A percentile compares a stretch with the other conserved stretches of the same genome.
Conservation (phyloP, 1,140 invertebrate genomes). For the Meloidogyne floridensis region DNA sequence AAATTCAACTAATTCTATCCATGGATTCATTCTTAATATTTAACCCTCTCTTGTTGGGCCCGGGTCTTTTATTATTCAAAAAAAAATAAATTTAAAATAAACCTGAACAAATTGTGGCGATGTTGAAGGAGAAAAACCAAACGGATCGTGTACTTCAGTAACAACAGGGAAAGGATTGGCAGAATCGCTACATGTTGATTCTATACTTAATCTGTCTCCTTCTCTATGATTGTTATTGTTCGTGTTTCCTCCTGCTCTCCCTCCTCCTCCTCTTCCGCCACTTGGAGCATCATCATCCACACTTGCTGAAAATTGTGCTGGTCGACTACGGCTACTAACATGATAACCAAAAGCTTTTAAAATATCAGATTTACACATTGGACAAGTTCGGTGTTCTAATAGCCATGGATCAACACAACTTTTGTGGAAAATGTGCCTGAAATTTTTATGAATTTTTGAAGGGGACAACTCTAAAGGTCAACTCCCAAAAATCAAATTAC, state of each 20-base stretch:
- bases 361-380: slow-evolving; percentile 94
- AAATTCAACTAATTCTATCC: too few relatives aligned
- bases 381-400: slow-evolving; percentile 79
- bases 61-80: too few relatives aligned
- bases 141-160: slow-evolving; percentile 59
- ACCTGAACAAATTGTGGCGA: slow-evolving; percentile 58
- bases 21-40: too few relatives aligned
- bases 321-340: slow-evolving; percentile 37
- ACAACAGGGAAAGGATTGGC: slow-evolving; percentile 57
- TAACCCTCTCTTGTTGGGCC: too few relatives aligned
- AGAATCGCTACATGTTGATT: slow-evolving; percentile 55
- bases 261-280: background rate
- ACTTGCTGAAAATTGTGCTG: slow-evolving; percentile 43
- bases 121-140: slow-evolving; percentile 56
- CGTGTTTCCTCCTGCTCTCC: background rate
- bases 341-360: slow-evolving; percentile 80
- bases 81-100: background rate
- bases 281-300: slow-evolving; percentile 33
- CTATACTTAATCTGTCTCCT: slow-evolving; percentile 33
- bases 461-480: too few relatives aligned
- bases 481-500: too few relatives aligned
- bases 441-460: slow-evolving; percentile 13
- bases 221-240: slow-evolving; percentile 5
- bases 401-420: slow-evolving; percentile 91
- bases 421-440: slow-evolving; percentile 88